Evolutionary conservation across 2,888 invertebrate species (phyloP).

Genomic region (Pollenia labialis): DNA sequence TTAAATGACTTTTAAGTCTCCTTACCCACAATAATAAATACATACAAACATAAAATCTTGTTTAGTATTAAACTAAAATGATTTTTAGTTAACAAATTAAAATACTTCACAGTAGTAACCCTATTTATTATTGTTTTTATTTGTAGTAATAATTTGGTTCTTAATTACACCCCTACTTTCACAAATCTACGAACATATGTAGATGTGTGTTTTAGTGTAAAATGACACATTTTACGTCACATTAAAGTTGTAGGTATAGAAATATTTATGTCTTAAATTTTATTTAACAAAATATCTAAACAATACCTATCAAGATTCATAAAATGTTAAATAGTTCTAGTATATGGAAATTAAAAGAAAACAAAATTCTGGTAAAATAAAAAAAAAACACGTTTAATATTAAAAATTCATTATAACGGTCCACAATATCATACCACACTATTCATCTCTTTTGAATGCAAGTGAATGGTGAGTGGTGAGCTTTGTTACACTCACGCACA

Average conservation of each 20-base stretch:
- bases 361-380: not conserved
- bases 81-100: too few relatives aligned
- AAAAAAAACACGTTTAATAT: slow-evolving; percentile 48
- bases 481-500: slow-evolving; percentile 2
- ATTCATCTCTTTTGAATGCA: slow-evolving; percentile 27
- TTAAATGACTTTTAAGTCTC: too few relatives aligned
- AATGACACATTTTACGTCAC: slow-evolving; percentile 48
- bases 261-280: slow-evolving; percentile 6
- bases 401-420: slow-evolving; percentile 56
- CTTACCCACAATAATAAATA: too few relatives aligned
- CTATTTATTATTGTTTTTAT: too few relatives aligned
- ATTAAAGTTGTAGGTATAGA: slow-evolving; percentile 44
- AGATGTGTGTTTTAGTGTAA: not conserved
- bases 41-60: too few relatives aligned
- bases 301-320: not conserved
- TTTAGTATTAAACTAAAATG: too few relatives aligned
- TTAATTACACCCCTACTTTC: too few relatives aligned
- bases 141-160: too few relatives aligned
- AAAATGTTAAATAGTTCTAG: not conserved
- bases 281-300: slow-evolving; percentile 17
- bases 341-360: slow-evolving; percentile 35
- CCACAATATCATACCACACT: slow-evolving; percentile 18
- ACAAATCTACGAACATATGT: too few relatives aligned
- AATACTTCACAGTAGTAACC: too few relatives aligned
- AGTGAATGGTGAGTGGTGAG: slow-evolving; percentile 12